These are phyloP conservation scores for Neuroterus valhalla DNA, from an alignment of 1,140 invertebrate species.

Conservation along the genomic window DNA sequence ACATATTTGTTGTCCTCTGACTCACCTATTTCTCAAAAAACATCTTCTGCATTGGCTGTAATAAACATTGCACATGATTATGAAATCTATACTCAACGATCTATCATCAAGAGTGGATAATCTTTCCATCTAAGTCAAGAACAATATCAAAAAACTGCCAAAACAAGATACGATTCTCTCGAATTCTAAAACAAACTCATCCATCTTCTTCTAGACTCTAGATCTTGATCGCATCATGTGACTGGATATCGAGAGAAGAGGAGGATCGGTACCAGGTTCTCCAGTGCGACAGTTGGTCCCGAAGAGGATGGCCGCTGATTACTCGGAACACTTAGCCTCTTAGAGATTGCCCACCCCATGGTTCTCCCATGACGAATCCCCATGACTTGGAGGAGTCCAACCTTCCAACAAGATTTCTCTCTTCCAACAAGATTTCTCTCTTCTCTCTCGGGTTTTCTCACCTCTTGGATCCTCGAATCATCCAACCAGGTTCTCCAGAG, in stretches of 20 bases:
- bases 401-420: constrained; percentile 12
- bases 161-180: no score
- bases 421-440: constrained; percentile 24
- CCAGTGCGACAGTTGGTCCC: constrained; percentile 10
- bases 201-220: no score
- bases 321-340: not conserved
- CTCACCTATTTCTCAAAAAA: no score
- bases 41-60: no score
- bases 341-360: constrained; percentile 14
- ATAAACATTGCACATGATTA: no score
- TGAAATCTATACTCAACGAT: no score
- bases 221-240: not conserved
- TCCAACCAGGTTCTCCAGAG: constrained; percentile 63
- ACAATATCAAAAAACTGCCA: no score
- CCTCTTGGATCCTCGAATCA: constrained; percentile 55
- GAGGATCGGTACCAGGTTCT: not conserved
- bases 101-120: no score
- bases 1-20: no score
- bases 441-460: constrained; percentile 61
- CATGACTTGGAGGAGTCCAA: constrained; percentile 11
- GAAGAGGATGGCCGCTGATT: constrained; percentile 13
- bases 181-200: no score
- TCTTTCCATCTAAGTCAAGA: no score
- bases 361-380: not conserved
- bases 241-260: not conserved